These are phyloP conservation scores for Trypoxylus dichotomus DNA, from an alignment of 1,140 invertebrate species.

Conservation along the genomic window DNA sequence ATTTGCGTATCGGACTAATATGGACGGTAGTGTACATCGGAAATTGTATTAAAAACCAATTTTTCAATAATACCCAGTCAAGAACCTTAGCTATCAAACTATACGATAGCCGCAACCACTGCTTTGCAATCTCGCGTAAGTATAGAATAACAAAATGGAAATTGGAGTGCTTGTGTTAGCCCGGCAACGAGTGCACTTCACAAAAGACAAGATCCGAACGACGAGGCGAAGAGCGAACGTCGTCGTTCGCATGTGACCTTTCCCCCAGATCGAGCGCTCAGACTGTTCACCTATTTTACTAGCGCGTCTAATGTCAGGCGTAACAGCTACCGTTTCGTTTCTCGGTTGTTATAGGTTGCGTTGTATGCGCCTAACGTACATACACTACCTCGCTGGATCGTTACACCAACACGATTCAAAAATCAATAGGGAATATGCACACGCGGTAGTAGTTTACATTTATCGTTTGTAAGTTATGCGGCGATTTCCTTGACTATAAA, in stretches of 20 bases:
- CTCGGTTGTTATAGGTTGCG: neutral
- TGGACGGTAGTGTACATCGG: no score
- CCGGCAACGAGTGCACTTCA: neutral
- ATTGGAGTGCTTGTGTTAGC: slow-evolving; percentile 5
- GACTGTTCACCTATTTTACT: slow-evolving; percentile 2
- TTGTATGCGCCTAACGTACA: neutral
- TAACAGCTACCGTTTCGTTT: neutral
- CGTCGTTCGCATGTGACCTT: neutral
- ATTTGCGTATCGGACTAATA: no score
- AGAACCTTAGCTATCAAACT: neutral
- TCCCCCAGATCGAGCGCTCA: neutral
- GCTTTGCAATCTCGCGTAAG: neutral
- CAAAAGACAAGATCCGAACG: neutral
- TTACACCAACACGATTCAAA: neutral
- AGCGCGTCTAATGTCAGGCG: neutral
- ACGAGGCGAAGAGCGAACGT: neutral
- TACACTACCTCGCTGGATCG: neutral
- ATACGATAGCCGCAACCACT: neutral
- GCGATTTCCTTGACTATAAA: no score
- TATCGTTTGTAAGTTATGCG: no score
- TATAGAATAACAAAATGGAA: neutral
- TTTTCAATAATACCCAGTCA: neutral
- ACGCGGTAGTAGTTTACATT: no score
- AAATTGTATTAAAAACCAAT: no score
- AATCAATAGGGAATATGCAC: neutral